Conservation (phyloP, 2,888 invertebrate species). For the Gari tellinella region DNA sequence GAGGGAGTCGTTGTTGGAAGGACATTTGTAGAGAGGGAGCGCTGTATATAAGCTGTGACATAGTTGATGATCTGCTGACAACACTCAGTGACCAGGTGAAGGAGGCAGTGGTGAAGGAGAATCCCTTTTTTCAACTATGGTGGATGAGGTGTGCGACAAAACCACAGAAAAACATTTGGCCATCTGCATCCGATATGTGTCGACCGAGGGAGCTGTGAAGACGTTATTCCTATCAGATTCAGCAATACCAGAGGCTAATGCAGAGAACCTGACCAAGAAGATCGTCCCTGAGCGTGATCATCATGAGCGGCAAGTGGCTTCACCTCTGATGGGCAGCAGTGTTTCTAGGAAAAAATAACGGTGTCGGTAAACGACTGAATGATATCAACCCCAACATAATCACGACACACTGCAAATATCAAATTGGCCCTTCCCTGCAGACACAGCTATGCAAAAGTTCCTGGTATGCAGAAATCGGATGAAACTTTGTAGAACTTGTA, state of each 20-base stretch:
- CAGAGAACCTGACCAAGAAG: slow-evolving; percentile 21
- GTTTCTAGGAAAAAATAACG: slow-evolving; percentile 25
- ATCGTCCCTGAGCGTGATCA: slow-evolving; percentile 14
- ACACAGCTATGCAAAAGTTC: slow-evolving; percentile 17
- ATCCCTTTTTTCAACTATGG: background rate
- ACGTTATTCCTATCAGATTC: slow-evolving; percentile 6
- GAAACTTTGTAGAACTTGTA: no score
- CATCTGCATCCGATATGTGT: background rate
- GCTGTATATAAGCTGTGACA: no score
- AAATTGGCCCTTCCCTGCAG: no score
- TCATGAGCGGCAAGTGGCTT: slow-evolving; percentile 19
- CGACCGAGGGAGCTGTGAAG: background rate
- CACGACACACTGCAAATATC: no score
- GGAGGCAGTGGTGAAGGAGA: background rate
- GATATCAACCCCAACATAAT: no score
- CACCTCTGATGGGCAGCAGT: slow-evolving; percentile 20
- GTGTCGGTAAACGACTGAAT: no score
- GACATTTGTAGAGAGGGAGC: no score
- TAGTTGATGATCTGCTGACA: background rate
- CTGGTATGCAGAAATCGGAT: background rate
- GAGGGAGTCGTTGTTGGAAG: no score
- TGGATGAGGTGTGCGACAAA: background rate
- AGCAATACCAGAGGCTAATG: slow-evolving; percentile 62
- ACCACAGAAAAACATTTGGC: background rate
- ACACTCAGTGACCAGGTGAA: background rate